phyloP scores from a whole-genome alignment of 2,113 vertebrate genomes.

The Climacteris rufus region DNA sequence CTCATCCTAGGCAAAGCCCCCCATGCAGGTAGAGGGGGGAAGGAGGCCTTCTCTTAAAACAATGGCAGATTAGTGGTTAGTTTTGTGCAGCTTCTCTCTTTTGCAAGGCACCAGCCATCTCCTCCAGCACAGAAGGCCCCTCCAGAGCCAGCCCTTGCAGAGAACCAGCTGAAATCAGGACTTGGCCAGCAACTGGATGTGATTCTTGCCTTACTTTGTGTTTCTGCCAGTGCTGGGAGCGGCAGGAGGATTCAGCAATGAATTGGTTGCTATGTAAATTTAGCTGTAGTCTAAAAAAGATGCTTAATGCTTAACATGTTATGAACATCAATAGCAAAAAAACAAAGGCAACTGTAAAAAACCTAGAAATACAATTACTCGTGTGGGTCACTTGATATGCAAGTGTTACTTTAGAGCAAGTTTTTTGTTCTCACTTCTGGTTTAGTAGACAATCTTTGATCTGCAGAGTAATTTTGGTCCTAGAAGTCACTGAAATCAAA shows the following conservation, averaged over 20 bases:
- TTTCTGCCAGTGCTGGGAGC: background rate
- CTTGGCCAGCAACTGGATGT: background rate
- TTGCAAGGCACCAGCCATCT: background rate
- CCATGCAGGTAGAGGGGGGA: fast-evolving
- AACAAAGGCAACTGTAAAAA: background rate
- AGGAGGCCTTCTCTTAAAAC: background rate
- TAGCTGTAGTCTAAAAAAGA: background rate
- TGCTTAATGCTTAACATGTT: background rate
- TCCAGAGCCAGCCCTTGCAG: background rate
- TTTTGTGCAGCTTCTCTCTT: background rate
- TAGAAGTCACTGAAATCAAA: background rate
- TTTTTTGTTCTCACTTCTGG: background rate
- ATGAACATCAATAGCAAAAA: background rate
- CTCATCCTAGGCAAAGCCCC: background rate
- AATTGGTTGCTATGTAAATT: background rate
- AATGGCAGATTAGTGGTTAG: fast-evolving
- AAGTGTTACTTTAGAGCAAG: background rate
- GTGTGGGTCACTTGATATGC: background rate
- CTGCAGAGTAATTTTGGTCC: background rate
- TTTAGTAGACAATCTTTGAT: background rate
- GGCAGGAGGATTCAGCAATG: background rate
- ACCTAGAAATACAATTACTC: background rate
- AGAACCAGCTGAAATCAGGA: background rate
- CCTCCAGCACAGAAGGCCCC: background rate
- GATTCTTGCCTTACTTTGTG: background rate